Evolutionary conservation across 2,797 vertebrate species (phyloP), one percentile per base, ranked within the genome.

Genomic region (Onychomys leucogaster): DNA sequence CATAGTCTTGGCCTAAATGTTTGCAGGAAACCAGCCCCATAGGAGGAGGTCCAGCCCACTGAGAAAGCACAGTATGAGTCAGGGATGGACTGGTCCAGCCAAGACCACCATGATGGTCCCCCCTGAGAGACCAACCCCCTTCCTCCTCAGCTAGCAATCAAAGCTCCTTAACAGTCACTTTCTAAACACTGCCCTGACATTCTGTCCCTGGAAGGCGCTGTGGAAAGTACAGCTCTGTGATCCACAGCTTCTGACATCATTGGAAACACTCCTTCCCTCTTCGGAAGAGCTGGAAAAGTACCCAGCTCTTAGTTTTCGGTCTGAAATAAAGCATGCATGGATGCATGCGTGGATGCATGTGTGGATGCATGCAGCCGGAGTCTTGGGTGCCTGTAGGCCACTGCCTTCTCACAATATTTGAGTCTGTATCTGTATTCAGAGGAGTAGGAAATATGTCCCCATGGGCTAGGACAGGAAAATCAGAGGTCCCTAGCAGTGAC

Each of bases 171-270:
- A 90, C 0, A 94, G 86, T 88, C 88, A n/a, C 69, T 75, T 55
- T 46, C 83, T 71, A 93, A 84, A 96, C 84, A 59, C 43, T 75
- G 77, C 85, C 92, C 86, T 43, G 69, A 93, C 92, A 77, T 34
- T 89, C 52, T 71, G 65, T 23, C 89, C 61, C 94, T 94, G 95
- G 97, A 90, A 94, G 81, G 75, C 8, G 75, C 29, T 9, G 6
- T 75, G 78, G 57, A 92, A 95, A 96, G 78, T 67, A 85, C 61
- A 93, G 69, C 7, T 95, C 86, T 75, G 80, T 2, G 75, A 96
- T 6, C 90, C 82, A 69, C 13, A 86, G 96, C 89, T 88, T 87
- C 67, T 97, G 92, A 91, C 86, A 95, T 88, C 95, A 96, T 43
- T 83, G 5, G 23, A 97, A 96, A 37, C 77, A 91, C 67, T 73